Evolutionary conservation across 1,140 invertebrate genomes (phyloP), one percentile per base, ranked within the genome.

Genomic region (Drosophila lowei): DNA sequence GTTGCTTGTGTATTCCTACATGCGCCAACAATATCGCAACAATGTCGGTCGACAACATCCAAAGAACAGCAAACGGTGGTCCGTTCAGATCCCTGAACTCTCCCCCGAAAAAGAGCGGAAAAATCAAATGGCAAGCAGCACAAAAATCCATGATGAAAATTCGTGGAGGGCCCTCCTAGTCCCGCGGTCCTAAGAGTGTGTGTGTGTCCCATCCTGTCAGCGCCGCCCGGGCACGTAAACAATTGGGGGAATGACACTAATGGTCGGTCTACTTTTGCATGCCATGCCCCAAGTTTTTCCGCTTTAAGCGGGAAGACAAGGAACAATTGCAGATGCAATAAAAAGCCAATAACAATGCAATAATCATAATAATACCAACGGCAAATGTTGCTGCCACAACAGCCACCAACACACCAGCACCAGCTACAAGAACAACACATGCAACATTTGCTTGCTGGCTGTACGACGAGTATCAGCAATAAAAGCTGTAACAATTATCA

Each of bases 401-500:
- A 58, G 59, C 42, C 44, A 28, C 46, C 49, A 46, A 44, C 16
- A 50, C 15, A 50, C 18, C 55, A n/a, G 46, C 61, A 46, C 57
- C n/a, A 46, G 42, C 34, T 53, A 25, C 25, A 46, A 21, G 18
- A 30, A 23, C 61, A 47, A 11, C 71, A 61, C 49, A 21, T 72
- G 76, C 81, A 77, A 85, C 81, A 73, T 77, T 79, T 84, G 79
- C 62, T 28, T 15, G 50, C 16, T 52, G 30, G 50, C n/a, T 68
- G 73, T 30, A 30, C 30, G 30, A 30, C 30, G 74, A 72, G 72
- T 88, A 86, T 86, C 81, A 86, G 70, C 81, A 80, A 88, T 88
- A 86, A 86, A 86, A 86, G 83, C 88, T 86, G 78, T 86, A 86
- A 81, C 81, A 86, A 86, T 86, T 86, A 86, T 86, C 81, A 88